Conservation (phyloP, 2,888 invertebrate genomes). For the Sympetrum striolatum region DNA sequence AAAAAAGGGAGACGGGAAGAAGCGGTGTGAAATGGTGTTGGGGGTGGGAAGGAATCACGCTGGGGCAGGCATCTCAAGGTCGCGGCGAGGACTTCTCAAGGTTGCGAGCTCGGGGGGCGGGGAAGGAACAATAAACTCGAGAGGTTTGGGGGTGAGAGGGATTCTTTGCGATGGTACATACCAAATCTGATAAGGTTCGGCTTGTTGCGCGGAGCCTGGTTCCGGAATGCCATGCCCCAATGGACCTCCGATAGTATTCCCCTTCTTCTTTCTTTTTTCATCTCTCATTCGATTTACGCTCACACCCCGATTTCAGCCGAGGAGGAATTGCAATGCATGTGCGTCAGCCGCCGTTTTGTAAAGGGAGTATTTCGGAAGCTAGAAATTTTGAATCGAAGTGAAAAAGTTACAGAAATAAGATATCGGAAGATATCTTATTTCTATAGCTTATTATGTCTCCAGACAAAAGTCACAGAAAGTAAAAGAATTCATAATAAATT, state of each 20-base stretch:
- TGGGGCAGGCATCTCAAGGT: constrained; percentile 13
- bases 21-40: neutral
- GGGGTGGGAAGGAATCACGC: neutral
- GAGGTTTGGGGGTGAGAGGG: neutral
- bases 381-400: no score
- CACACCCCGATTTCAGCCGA: no score
- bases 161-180: neutral
- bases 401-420: no score
- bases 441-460: no score
- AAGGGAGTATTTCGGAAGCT: no score
- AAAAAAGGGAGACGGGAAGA: neutral
- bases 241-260: neutral
- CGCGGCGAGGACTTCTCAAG: neutral
- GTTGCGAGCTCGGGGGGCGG: neutral
- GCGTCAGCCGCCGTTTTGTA: no score
- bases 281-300: neutral
- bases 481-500: no score
- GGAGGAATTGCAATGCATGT: no score
- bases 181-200: neutral
- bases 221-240: neutral
- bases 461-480: no score
- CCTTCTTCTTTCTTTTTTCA: neutral
- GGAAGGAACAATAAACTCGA: neutral
- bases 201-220: neutral
- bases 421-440: no score